Conservation (phyloP, 2,797 vertebrate genomes). For the Poliocrania exsul region DNA sequence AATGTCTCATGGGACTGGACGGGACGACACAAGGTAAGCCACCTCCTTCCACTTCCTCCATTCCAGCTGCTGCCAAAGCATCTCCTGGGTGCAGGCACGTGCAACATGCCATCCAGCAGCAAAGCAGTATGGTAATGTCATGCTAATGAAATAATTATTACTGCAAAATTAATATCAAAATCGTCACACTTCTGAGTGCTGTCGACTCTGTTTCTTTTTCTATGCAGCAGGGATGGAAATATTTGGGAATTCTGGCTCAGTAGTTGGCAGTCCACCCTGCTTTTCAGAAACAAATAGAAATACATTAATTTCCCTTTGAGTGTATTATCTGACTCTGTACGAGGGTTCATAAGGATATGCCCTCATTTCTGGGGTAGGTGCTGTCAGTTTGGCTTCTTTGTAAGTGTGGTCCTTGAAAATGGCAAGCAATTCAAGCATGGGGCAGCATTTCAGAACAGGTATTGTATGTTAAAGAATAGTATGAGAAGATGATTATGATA, state of each 20-base stretch:
- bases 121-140: neutral
- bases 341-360: neutral
- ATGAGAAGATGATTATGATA: neutral
- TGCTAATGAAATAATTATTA: neutral
- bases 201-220: neutral
- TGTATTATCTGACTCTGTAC: neutral
- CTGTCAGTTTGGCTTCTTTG: constrained; percentile 22
- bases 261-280: neutral
- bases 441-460: neutral
- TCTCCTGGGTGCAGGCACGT: neutral
- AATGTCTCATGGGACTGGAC: constrained; percentile 88
- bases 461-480: neutral
- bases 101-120: neutral
- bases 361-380: neutral
- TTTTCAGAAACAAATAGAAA: neutral
- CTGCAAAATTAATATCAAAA: neutral
- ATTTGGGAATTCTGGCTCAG: neutral
- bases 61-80: neutral
- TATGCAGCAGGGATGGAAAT: neutral
- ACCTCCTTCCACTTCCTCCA: neutral
- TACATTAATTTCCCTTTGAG: neutral
- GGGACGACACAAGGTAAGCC: constrained; percentile 87
- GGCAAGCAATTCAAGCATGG: neutral
- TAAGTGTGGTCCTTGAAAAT: constrained; percentile 50
- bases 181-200: neutral